Conservation (phyloP, 2,797 vertebrate species). For the Simalia tracyae region DNA sequence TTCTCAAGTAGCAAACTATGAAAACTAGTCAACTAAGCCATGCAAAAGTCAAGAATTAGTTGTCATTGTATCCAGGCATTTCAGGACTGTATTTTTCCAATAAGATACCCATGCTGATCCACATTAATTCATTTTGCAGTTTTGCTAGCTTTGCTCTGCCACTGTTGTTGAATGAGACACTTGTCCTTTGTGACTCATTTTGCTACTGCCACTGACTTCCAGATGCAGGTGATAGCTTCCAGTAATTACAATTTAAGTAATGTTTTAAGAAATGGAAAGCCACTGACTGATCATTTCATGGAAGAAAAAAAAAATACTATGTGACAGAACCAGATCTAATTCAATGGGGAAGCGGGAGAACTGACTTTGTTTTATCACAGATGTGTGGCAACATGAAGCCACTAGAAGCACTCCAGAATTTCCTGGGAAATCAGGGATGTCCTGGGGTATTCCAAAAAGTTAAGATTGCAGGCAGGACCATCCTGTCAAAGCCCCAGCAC, state of each 20-base stretch:
- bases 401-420: background rate
- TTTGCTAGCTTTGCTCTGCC: slow-evolving; percentile 23
- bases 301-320: background rate
- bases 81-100: slow-evolving; percentile 34
- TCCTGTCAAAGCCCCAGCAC: background rate
- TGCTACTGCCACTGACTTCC: slow-evolving; percentile 22
- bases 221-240: background rate
- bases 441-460: background rate
- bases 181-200: slow-evolving; percentile 50
- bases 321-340: background rate
- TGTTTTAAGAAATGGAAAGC: background rate
- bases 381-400: background rate
- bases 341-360: background rate
- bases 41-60: slow-evolving; percentile 31
- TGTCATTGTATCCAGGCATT: slow-evolving; percentile 51
- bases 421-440: background rate
- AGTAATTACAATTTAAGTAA: slow-evolving; percentile 37
- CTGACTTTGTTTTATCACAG: background rate
- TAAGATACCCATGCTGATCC: slow-evolving; percentile 49
- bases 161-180: slow-evolving; percentile 9
- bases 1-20: slow-evolving; percentile 28
- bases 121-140: slow-evolving; percentile 59
- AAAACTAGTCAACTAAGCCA: slow-evolving; percentile 43
- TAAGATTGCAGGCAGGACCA: background rate
- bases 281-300: background rate